Conservation (phyloP, 2,888 invertebrate genomes). For the Aphodius granarius region DNA sequence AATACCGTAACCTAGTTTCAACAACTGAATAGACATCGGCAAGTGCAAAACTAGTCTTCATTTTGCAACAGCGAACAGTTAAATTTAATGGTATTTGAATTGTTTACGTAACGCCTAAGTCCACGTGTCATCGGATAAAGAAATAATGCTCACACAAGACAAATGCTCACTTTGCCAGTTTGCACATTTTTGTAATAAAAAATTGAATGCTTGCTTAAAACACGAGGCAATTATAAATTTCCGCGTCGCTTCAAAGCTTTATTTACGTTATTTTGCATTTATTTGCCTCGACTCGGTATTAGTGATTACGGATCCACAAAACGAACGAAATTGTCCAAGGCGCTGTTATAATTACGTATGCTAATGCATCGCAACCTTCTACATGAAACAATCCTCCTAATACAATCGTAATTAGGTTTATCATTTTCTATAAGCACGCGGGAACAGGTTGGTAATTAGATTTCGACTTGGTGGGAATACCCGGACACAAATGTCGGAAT, state of each 20-base stretch:
- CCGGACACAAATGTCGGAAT: background rate
- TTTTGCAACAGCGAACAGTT: background rate
- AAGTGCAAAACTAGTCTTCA: background rate
- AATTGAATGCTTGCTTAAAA: background rate
- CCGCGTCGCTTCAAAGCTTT: background rate
- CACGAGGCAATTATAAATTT: background rate
- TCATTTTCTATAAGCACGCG: background rate
- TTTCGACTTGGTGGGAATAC: background rate
- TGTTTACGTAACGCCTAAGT: background rate
- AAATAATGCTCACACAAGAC: too few species aligned
- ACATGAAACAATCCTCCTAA: background rate
- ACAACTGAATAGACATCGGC: background rate
- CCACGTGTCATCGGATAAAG: background rate
- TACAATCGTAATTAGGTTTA: background rate
- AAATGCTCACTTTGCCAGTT: background rate
- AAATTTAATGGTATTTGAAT: background rate
- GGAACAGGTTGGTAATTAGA: background rate
- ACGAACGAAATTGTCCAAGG: background rate
- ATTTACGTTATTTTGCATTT: background rate
- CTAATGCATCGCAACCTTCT: background rate
- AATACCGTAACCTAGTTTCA: background rate
- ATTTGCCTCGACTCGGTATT: background rate
- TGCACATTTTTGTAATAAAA: background rate
- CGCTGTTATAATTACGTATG: background rate
- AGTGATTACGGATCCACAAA: background rate